These are phyloP conservation scores for Neodontobutis hainanensis DNA, from an alignment of 2,113 vertebrate genomes.

Conservation along the genomic window DNA sequence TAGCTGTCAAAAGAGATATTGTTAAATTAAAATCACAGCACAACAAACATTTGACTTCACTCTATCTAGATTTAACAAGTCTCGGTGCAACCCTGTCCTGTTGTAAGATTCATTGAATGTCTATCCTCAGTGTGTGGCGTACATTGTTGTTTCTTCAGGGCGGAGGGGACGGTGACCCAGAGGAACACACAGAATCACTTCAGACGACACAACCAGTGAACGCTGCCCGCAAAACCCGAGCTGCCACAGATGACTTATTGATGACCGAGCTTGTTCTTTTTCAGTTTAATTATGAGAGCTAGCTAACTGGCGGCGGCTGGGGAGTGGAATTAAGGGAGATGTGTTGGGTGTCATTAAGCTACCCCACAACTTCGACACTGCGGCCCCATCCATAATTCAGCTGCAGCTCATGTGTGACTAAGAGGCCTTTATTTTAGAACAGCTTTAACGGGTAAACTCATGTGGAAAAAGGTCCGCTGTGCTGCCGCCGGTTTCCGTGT, in stretches of 20 bases:
- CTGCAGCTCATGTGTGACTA: constrained; percentile 68
- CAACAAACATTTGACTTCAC: too few species aligned
- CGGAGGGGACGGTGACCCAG: constrained; percentile 19
- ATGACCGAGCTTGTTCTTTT: constrained; percentile 69
- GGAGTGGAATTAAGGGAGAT: constrained; percentile 47
- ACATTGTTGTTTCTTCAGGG: constrained; percentile 31
- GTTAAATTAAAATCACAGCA: too few species aligned
- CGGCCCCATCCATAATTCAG: constrained; percentile 77
- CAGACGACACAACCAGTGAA: constrained; percentile 55
- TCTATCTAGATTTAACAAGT: too few species aligned
- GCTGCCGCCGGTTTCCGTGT: constrained; percentile 68
- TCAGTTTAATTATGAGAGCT: constrained; percentile 74
- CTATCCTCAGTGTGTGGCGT: constrained; percentile 37
- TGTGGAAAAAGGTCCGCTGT: constrained; percentile 78
- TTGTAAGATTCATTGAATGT: constrained; percentile 28
- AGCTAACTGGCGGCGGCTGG: constrained; percentile 65
- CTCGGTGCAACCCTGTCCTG: constrained; percentile 1
- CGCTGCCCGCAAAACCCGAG: constrained; percentile 43
- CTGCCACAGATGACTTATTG: constrained; percentile 72
- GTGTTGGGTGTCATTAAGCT: constrained; percentile 76
- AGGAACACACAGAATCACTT: constrained; percentile 44
- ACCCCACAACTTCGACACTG: constrained; percentile 74
- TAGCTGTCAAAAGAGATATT: too few species aligned
- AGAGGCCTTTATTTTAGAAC: constrained; percentile 75
- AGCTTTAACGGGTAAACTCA: constrained; percentile 77